Percentiles rank a stretch among this genome's conserved stretches.
phyloP scores from a whole-genome alignment of 2,888 invertebrate genomes.

The Mellilla xanthometata region DNA sequence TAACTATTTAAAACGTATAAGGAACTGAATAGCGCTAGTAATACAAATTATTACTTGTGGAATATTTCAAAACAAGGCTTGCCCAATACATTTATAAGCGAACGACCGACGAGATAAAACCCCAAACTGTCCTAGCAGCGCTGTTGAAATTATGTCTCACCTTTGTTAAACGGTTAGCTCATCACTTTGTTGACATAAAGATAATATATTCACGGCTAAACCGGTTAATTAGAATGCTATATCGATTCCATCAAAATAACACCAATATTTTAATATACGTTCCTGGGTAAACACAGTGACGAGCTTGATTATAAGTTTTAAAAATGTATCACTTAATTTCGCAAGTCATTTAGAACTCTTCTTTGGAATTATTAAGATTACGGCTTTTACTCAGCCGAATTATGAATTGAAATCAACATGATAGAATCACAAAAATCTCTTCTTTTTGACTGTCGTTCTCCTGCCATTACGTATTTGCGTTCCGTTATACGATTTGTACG shows the following conservation, averaged over 20 bases:
- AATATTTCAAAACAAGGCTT: constrained; percentile 13
- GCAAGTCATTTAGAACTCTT: not conserved
- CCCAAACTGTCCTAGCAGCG: constrained; percentile 3
- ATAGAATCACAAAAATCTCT: constrained; percentile 59
- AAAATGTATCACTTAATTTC: not conserved
- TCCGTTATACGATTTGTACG: not conserved
- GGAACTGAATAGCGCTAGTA: not conserved
- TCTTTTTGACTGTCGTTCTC: not conserved
- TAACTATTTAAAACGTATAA: too few relatives aligned
- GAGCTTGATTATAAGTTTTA: not conserved
- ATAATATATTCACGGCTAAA: constrained; percentile 62
- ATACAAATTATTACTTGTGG: not conserved
- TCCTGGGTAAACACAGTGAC: not conserved
- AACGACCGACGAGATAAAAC: not conserved
- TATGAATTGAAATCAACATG: constrained; percentile 60
- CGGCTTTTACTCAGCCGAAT: not conserved
- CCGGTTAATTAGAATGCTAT: constrained; percentile 59
- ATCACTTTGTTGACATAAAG: constrained; percentile 69
- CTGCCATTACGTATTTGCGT: constrained; percentile 7
- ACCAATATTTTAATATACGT: constrained; percentile 14
- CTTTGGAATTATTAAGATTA: not conserved
- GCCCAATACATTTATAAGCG: constrained; percentile 4
- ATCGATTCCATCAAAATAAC: constrained; percentile 66
- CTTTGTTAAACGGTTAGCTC: constrained; percentile 57
- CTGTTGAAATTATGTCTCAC: constrained; percentile 42